Evolutionary conservation across 2,888 invertebrate genomes (phyloP).

Genomic region (Caradrina clavipalpis): DNA sequence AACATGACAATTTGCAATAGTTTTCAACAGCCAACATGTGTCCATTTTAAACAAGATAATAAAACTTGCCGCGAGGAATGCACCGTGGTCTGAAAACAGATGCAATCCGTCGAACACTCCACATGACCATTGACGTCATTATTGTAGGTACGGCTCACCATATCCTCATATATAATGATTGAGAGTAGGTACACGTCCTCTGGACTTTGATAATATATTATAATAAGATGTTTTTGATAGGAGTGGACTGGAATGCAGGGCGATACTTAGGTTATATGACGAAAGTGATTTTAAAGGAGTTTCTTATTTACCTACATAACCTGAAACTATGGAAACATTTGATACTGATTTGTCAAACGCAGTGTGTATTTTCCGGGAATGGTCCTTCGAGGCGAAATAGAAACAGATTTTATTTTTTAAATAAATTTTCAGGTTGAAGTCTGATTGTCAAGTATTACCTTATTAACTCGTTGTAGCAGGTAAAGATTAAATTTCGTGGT

Average conservation of each 20-base stretch:
- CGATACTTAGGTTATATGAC: neutral
- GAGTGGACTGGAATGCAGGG: constrained; percentile 12
- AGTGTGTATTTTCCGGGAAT: neutral
- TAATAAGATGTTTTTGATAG: constrained; percentile 41
- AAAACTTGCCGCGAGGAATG: constrained; percentile 72
- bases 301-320: neutral
- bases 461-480: constrained; percentile 17
- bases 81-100: constrained; percentile 80
- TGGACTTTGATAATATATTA: constrained; percentile 36
- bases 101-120: constrained; percentile 69
- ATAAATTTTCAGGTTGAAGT: neutral
- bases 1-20: neutral
- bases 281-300: constrained; percentile 10
- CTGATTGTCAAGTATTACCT: neutral
- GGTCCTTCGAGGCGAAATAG: neutral
- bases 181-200: constrained; percentile 28
- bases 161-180: constrained; percentile 35
- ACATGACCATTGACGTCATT: constrained; percentile 77
- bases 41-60: no score
- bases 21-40: constrained; percentile 5
- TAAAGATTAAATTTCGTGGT: constrained; percentile 23
- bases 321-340: neutral
- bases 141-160: constrained; percentile 44
- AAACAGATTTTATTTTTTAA: neutral
- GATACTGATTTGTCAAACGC: neutral